Conservation (phyloP, 2,113 vertebrate species). For the Leptodactylus fuscus region DNA sequence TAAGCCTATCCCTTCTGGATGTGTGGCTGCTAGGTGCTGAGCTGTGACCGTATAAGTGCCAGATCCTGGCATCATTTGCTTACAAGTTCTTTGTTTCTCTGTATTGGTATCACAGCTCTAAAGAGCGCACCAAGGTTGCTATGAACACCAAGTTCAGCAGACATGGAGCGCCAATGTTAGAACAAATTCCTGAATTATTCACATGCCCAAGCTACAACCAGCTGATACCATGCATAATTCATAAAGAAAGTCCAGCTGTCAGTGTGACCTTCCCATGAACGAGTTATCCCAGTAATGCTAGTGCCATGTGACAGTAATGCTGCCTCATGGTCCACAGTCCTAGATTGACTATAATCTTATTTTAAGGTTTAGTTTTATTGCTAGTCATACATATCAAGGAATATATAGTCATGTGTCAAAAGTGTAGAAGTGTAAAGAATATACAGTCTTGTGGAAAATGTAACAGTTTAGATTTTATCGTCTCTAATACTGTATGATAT, state of each 20-base stretch:
- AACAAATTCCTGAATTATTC: slow-evolving; percentile 52
- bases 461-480: too few species aligned
- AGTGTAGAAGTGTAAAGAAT: too few species aligned
- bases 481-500: too few species aligned
- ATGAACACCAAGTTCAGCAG: not conserved
- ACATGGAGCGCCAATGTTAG: not conserved
- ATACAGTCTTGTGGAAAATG: too few species aligned
- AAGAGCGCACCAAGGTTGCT: not conserved
- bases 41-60: not conserved
- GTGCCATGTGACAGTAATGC: not conserved
- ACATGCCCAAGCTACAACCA: slow-evolving; percentile 26
- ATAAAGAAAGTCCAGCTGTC: slow-evolving; percentile 25
- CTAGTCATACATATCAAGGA: not conserved
- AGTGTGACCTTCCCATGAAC: slow-evolving; percentile 30
- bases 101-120: not conserved
- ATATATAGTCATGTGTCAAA: too few species aligned
- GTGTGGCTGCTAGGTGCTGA: not conserved
- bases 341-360: too few species aligned
- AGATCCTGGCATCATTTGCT: not conserved
- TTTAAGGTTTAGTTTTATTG: not conserved
- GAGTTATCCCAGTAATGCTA: not conserved
- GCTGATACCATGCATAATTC: slow-evolving; percentile 34
- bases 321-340: too few species aligned
- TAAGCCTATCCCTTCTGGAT: not conserved
- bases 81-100: not conserved